Percentiles rank a stretch among this genome's conserved stretches.
phyloP scores from a whole-genome alignment of 2,797 vertebrate species.

The Sardinella longiceps region DNA sequence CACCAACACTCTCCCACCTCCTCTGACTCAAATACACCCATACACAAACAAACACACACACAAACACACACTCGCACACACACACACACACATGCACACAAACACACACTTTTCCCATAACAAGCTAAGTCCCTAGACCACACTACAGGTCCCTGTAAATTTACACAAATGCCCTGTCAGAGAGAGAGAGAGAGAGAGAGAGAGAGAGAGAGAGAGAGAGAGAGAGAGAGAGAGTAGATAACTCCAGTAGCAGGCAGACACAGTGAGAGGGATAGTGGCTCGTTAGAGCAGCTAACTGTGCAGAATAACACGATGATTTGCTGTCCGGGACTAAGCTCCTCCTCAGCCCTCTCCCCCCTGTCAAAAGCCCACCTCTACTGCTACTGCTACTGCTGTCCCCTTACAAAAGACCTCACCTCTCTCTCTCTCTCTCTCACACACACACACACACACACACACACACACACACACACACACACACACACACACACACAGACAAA shows the following conservation, averaged over 20 bases:
- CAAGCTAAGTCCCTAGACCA: background rate
- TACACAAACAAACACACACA: background rate
- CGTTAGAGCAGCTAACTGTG: constrained; percentile 56
- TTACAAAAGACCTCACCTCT: background rate
- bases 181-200: background rate
- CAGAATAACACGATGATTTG: constrained; percentile 58
- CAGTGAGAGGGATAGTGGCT: constrained; percentile 35
- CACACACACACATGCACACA: background rate
- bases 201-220: background rate
- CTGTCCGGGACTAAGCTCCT: constrained; percentile 48
- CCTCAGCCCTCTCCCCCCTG: constrained; percentile 69
- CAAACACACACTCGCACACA: background rate
- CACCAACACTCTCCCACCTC: background rate
- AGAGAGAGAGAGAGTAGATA: too few species aligned
- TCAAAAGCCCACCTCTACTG: constrained; percentile 57
- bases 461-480: background rate
- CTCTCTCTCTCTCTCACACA: background rate
- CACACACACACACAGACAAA: background rate
- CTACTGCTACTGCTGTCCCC: constrained; percentile 36
- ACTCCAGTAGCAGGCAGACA: background rate
- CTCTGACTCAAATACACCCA: background rate
- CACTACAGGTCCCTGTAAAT: constrained; percentile 24
- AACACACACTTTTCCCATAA: constrained; percentile 4
- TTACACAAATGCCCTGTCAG: constrained; percentile 23
- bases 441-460: background rate